These are phyloP conservation scores for Netelia virgata DNA, from an alignment of 2,888 invertebrate genomes.

Conservation along the genomic window DNA sequence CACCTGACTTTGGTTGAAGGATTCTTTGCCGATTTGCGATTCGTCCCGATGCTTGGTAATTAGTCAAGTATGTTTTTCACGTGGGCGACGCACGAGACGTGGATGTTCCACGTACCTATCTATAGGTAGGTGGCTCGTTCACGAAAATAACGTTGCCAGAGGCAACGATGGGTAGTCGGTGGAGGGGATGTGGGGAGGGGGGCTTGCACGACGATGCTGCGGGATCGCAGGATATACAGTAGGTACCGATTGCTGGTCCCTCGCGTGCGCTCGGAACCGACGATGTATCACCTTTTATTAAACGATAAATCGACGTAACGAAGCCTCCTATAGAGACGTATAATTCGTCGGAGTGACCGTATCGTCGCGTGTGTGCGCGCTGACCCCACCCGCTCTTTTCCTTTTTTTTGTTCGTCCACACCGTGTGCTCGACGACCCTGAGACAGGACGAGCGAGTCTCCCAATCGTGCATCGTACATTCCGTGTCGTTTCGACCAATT, in stretches of 20 bases:
- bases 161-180: constrained; percentile 18
- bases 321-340: constrained; percentile 74
- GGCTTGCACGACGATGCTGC: constrained; percentile 45
- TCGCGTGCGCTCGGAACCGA: constrained; percentile 36
- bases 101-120: constrained; percentile 47
- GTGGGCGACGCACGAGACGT: constrained; percentile 21
- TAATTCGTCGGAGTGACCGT: constrained; percentile 57
- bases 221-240: constrained; percentile 20
- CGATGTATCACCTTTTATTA: constrained; percentile 81
- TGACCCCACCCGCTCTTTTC: constrained; percentile 19
- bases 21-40: constrained; percentile 23
- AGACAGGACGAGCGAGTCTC: constrained; percentile 20
- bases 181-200: constrained; percentile 2
- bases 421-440: constrained; percentile 20
- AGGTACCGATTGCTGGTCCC: constrained; percentile 45
- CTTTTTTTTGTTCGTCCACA: constrained; percentile 41
- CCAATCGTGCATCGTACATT: not conserved
- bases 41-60: constrained; percentile 17
- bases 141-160: constrained; percentile 59
- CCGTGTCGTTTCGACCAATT: not conserved
- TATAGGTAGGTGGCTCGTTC: constrained; percentile 22
- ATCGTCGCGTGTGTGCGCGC: constrained; percentile 34
- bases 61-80: constrained; percentile 22
- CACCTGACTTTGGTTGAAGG: not conserved
- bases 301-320: constrained; percentile 81